A percentile compares a stretch with the other conserved stretches of the same genome.
phyloP scores from a whole-genome alignment of 2,888 invertebrate genomes.

The Sialis fuliginosa region DNA sequence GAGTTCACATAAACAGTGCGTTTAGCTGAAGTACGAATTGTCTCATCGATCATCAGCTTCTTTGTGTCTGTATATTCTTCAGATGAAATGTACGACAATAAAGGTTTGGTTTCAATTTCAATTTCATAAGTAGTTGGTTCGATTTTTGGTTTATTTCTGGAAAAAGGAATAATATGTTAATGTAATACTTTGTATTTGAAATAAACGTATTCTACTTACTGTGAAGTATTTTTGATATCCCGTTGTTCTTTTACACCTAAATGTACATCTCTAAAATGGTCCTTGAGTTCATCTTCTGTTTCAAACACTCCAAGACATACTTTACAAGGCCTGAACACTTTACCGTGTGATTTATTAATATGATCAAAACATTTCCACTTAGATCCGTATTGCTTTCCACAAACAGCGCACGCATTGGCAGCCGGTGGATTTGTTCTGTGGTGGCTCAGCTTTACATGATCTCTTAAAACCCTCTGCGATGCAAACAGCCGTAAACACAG shows the following conservation, averaged over 20 bases:
- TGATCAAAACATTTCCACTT: constrained; percentile 41
- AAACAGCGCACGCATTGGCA: constrained; percentile 35
- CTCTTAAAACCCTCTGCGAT: constrained; percentile 32
- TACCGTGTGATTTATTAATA: constrained; percentile 36
- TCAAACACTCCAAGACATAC: constrained; percentile 39
- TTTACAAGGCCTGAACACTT: constrained; percentile 36
- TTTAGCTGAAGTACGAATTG: constrained; percentile 11
- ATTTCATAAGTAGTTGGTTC: too few species aligned
- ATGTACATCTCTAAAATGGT: constrained; percentile 28
- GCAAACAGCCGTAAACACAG: constrained; percentile 36
- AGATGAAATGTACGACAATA: too few species aligned
- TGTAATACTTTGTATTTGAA: too few species aligned
- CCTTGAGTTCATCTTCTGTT: constrained; percentile 28
- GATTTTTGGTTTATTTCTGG: too few species aligned
- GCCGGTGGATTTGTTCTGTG: constrained; percentile 25
- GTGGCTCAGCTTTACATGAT: constrained; percentile 34
- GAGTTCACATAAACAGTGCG: constrained; percentile 35
- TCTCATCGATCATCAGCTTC: not conserved
- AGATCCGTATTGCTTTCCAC: constrained; percentile 38
- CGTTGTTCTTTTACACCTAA: constrained; percentile 3
- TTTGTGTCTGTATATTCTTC: not conserved
- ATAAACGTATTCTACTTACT: too few species aligned
- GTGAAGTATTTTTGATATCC: too few species aligned
- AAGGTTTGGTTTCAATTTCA: too few species aligned
- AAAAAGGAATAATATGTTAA: too few species aligned